Evolutionary conservation across 2,888 invertebrate genomes (phyloP).

Genomic region (Rhodophaea formosa): DNA sequence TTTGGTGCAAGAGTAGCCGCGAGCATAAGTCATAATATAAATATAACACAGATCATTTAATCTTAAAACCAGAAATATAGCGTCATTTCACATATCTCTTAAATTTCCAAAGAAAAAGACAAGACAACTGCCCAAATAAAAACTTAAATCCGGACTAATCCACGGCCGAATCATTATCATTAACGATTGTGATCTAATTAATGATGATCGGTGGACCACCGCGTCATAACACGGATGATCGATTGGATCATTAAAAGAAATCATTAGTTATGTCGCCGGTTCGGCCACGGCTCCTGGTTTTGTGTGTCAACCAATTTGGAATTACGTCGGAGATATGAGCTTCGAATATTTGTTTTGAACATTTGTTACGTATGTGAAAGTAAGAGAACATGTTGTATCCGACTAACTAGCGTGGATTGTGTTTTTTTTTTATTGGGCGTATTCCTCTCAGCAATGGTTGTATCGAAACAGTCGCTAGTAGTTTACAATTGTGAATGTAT

Average conservation of each 20-base stretch:
- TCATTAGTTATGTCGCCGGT: slow-evolving; percentile 32
- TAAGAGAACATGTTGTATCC: too few species aligned
- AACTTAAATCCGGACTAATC: slow-evolving; percentile 26
- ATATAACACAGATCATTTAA: too few species aligned
- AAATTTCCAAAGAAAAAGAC: background rate
- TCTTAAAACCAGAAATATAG: too few species aligned
- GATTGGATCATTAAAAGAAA: slow-evolving; percentile 50
- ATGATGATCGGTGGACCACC: slow-evolving; percentile 63
- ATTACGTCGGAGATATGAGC: background rate
- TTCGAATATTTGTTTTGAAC: background rate
- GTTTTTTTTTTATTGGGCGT: too few species aligned
- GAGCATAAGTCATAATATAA: too few species aligned
- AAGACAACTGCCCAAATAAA: background rate
- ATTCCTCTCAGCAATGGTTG: too few species aligned
- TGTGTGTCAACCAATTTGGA: slow-evolving; percentile 13
- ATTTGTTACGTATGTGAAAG: too few species aligned
- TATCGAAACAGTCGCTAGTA: too few species aligned
- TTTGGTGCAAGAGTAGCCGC: background rate
- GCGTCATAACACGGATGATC: slow-evolving; percentile 57
- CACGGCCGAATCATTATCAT: slow-evolving; percentile 37
- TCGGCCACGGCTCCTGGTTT: slow-evolving; percentile 1
- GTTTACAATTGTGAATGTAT: too few species aligned
- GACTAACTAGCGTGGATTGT: too few species aligned
- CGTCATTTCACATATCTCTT: background rate
- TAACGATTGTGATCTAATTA: slow-evolving; percentile 61